Percentiles rank a stretch among this genome's conserved stretches.
phyloP scores from a whole-genome alignment of 2,113 vertebrate genomes.

The Sturnira hondurensis region DNA sequence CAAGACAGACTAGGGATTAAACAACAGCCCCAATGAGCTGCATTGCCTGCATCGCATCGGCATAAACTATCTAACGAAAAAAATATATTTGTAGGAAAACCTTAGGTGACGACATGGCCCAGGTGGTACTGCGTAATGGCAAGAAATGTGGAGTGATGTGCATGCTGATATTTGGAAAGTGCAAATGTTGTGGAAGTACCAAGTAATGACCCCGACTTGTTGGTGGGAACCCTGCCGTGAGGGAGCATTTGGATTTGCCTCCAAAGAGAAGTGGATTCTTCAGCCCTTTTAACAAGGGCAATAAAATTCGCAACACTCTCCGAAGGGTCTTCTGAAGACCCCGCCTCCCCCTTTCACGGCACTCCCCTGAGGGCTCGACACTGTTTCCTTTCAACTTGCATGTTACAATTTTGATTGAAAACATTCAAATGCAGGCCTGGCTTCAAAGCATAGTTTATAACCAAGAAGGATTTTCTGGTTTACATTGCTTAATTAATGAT shows the following conservation, averaged over 20 bases:
- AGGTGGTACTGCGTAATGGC: not conserved
- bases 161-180: not conserved
- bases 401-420: conserved; percentile 50
- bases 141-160: not conserved
- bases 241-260: not conserved
- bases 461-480: conserved; percentile 52
- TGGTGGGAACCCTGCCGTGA: not conserved
- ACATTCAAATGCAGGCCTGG: conserved; percentile 45
- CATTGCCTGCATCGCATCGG: not conserved
- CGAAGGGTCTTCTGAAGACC: not conserved
- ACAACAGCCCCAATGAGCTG: not conserved
- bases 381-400: not conserved
- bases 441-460: conserved; percentile 68
- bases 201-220: not conserved
- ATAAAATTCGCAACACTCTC: not conserved
- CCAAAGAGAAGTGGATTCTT: not conserved
- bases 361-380: conserved; percentile 54
- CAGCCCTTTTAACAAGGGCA: not conserved
- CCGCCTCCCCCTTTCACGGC: not conserved
- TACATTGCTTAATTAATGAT: conserved; percentile 48
- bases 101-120: not conserved
- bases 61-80: not conserved
- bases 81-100: not conserved
- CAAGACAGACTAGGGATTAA: not conserved
- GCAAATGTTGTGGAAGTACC: not conserved